Percentiles rank a stretch among this genome's conserved stretches.
Conservation (phyloP, 2,113 vertebrate genomes). For the Ondatra zibethicus region DNA sequence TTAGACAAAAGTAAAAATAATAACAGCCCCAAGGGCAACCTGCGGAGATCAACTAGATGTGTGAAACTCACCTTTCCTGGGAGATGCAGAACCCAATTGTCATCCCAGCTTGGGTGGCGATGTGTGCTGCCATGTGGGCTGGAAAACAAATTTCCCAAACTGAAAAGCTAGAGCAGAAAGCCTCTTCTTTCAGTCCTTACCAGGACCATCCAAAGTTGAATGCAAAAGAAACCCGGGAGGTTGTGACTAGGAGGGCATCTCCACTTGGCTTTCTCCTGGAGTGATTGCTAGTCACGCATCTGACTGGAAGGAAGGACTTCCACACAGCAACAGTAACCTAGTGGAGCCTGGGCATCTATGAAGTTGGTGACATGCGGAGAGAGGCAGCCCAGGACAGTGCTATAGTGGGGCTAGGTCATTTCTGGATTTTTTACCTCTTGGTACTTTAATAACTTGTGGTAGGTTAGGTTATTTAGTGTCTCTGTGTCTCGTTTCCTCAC, state of each 20-base stretch:
- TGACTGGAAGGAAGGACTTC: not conserved
- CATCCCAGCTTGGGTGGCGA: slow-evolving; percentile 68
- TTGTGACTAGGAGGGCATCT: not conserved
- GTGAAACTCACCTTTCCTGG: slow-evolving; percentile 65
- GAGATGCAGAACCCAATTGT: slow-evolving; percentile 65
- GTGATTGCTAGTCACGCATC: not conserved
- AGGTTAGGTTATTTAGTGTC: not conserved
- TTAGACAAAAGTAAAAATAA: slow-evolving; percentile 57
- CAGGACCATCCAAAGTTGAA: not conserved
- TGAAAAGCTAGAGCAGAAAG: not conserved
- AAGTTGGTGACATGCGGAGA: not conserved
- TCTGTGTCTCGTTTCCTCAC: not conserved
- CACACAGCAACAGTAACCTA: not conserved
- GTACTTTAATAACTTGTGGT: not conserved
- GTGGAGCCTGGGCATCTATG: too few species aligned
- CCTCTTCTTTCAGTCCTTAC: not conserved
- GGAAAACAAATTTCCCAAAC: slow-evolving; percentile 21
- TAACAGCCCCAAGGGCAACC: slow-evolving; percentile 40
- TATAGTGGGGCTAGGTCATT: not conserved
- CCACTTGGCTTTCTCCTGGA: not conserved
- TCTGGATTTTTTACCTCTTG: not conserved
- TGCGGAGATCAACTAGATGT: slow-evolving; percentile 58
- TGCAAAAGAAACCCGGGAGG: not conserved
- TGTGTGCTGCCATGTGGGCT: not conserved
- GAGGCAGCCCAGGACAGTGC: accelerated